These are phyloP conservation scores for Capitulum mitella DNA, from an alignment of 2,888 invertebrate genomes.

Conservation along the genomic window DNA sequence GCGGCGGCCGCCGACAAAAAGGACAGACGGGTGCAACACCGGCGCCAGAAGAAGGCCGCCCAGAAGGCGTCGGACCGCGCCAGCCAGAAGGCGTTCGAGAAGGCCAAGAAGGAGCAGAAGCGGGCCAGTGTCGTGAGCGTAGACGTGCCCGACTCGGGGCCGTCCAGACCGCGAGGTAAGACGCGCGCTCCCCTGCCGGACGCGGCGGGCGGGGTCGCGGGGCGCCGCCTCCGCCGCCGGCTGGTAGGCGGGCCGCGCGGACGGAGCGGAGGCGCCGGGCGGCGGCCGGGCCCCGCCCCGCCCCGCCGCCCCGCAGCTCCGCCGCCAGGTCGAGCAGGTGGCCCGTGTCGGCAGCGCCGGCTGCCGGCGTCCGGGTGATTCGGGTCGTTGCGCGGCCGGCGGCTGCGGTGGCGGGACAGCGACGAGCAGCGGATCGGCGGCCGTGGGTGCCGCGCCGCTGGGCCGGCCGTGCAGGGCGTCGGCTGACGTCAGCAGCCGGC, in stretches of 20 bases:
- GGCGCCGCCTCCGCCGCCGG: background rate
- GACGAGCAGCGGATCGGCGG: background rate
- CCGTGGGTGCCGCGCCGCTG: background rate
- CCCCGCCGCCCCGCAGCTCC: background rate
- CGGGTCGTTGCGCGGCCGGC: too few species aligned
- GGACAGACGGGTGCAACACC: background rate
- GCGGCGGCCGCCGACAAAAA: background rate
- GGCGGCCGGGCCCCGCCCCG: background rate
- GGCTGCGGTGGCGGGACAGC: background rate
- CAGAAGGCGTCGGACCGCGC: constrained; percentile 10
- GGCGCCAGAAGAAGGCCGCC: constrained; percentile 5
- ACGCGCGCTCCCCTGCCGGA: too few species aligned
- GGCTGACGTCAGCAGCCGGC: too few species aligned
- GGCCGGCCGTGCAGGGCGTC: background rate
- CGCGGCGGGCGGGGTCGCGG: too few species aligned
- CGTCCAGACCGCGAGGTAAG: background rate
- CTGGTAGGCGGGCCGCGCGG: too few species aligned
- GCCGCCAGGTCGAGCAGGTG: background rate
- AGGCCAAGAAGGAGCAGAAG: constrained; percentile 15
- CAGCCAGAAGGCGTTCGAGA: constrained; percentile 9
- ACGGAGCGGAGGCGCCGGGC: background rate
- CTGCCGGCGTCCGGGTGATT: too few species aligned
- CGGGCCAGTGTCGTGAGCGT: background rate
- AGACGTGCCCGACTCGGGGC: background rate
- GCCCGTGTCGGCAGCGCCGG: too few species aligned